Conservation (phyloP, 1,140 invertebrate species). For the Apis cerana region DNA sequence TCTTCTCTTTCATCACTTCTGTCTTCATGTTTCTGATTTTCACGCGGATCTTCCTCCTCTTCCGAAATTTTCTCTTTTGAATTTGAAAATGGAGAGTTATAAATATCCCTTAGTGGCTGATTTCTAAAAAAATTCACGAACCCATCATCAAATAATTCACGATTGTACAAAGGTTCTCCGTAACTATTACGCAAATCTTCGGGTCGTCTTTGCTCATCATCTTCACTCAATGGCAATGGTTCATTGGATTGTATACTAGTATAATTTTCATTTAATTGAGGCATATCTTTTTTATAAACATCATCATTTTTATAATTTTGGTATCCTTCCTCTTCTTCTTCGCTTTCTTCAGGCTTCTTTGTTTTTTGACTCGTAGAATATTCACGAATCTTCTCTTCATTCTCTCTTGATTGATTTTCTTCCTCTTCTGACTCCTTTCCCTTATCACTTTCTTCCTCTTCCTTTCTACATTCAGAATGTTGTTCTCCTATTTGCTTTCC, state of each 20-base stretch:
- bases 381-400: not conserved
- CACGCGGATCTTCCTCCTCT: not conserved
- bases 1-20: slow-evolving; percentile 25
- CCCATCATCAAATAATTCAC: slow-evolving; percentile 45
- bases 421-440: not conserved
- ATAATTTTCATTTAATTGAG: slow-evolving; percentile 19
- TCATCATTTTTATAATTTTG: slow-evolving; percentile 47
- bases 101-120: slow-evolving; percentile 4
- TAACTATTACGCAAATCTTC: slow-evolving; percentile 67
- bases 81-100: not conserved
- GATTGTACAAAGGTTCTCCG: slow-evolving; percentile 63
- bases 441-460: not conserved
- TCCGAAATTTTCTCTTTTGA: not conserved
- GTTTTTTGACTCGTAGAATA: not conserved
- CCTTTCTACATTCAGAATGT: not conserved
- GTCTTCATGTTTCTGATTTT: not conserved
- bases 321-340: slow-evolving; percentile 23
- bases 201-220: slow-evolving; percentile 51
- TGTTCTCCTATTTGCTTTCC: slow-evolving; percentile 45
- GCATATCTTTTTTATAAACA: not conserved
- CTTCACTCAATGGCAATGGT: slow-evolving; percentile 48
- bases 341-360: not conserved
- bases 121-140: slow-evolving; percentile 45
- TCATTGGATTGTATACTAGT: slow-evolving; percentile 18
- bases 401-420: slow-evolving; percentile 23